Percentiles rank a stretch among this genome's conserved stretches.
Conservation (phyloP, 2,888 invertebrate genomes). For the Acanthosoma haemorrhoidale region DNA sequence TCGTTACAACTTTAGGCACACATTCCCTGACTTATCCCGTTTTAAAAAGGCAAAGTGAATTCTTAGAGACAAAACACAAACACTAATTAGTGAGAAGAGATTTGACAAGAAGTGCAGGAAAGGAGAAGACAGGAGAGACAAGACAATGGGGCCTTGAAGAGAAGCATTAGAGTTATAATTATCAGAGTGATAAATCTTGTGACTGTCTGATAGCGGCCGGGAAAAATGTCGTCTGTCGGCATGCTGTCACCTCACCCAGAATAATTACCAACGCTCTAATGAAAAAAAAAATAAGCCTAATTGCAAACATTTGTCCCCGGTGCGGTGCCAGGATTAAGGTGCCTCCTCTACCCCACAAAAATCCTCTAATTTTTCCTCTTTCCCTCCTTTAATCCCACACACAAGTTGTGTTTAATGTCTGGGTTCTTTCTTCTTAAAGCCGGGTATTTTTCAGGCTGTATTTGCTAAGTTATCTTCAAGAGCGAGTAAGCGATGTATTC, state of each 20-base stretch:
- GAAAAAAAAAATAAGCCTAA: neutral
- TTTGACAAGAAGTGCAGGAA: neutral
- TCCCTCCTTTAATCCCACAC: neutral
- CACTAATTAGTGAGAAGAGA: neutral
- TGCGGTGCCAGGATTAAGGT: neutral
- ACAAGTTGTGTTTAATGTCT: constrained; percentile 8
- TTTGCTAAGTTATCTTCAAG: neutral
- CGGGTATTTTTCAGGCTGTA: neutral
- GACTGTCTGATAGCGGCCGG: neutral
- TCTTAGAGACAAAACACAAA: neutral
- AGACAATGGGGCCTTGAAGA: neutral
- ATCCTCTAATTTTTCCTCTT: constrained; percentile 5
- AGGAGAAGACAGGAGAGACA: neutral
- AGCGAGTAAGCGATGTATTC: no score
- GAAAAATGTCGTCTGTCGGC: neutral
- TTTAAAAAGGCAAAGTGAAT: no score
- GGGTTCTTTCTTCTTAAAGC: neutral
- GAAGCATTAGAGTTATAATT: neutral
- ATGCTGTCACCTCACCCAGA: neutral
- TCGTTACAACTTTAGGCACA: no score
- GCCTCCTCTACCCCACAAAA: neutral
- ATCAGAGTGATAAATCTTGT: neutral
- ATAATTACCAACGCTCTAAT: neutral
- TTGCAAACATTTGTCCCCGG: neutral
- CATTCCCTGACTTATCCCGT: no score